phyloP scores from a whole-genome alignment of 2,888 invertebrate genomes.

The Cyclophora albipunctata region DNA sequence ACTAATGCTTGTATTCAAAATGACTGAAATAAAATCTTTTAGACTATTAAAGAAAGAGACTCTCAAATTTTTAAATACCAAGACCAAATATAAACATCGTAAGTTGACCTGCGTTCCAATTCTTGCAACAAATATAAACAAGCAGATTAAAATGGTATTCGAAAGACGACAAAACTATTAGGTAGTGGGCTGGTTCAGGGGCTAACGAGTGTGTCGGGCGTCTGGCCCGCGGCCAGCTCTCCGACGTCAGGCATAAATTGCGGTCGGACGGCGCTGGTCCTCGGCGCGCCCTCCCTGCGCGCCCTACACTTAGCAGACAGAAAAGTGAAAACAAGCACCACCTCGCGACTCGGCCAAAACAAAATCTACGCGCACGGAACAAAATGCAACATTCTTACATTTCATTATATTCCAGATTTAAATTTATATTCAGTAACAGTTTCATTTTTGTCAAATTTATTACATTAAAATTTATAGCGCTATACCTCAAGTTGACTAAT shows the following conservation, averaged over 20 bases:
- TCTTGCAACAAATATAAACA: conserved; percentile 44
- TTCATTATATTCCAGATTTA: too few species aligned
- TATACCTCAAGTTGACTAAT: conserved; percentile 2
- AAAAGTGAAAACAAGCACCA: conserved; percentile 45
- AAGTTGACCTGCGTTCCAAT: conserved; percentile 30
- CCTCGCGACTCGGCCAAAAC: conserved; percentile 15
- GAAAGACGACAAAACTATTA: conserved; percentile 60
- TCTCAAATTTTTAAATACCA: background rate
- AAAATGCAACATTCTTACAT: conserved; percentile 1
- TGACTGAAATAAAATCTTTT: too few species aligned
- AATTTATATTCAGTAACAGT: too few species aligned
- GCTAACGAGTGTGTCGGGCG: conserved; percentile 52
- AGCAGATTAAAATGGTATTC: conserved; percentile 47
- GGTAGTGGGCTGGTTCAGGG: conserved; percentile 39
- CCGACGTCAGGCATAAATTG: conserved; percentile 42
- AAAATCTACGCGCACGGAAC: conserved; percentile 1
- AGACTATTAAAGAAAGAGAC: too few species aligned
- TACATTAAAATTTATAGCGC: too few species aligned
- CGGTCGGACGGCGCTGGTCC: conserved; percentile 26
- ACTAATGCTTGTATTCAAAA: too few species aligned
- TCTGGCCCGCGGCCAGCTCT: conserved; percentile 49
- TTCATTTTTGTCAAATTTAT: too few species aligned
- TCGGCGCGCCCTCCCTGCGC: conserved; percentile 15
- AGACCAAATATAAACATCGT: conserved; percentile 22
- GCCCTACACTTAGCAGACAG: conserved; percentile 16